Conservation (phyloP, 2,888 invertebrate species). For the Drosophila colorata region DNA sequence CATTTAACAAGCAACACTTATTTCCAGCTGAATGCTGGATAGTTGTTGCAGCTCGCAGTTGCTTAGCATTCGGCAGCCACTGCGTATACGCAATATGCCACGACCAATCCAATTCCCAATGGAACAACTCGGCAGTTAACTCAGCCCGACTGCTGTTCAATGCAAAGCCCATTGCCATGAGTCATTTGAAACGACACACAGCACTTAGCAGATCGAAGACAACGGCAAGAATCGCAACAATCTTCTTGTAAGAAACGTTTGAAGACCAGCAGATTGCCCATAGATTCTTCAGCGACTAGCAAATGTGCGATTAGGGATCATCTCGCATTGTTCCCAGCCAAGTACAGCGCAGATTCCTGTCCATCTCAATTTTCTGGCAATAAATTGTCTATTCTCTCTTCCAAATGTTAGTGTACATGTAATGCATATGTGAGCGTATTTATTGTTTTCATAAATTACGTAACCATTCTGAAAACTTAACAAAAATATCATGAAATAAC, state of each 20-base stretch:
- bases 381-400: constrained; percentile 36
- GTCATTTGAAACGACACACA: constrained; percentile 63
- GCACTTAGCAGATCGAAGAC: constrained; percentile 42
- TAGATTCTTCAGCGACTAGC: constrained; percentile 31
- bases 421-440: background rate
- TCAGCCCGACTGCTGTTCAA: constrained; percentile 33
- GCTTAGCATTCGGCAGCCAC: constrained; percentile 19
- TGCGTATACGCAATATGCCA: constrained; percentile 69
- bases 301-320: constrained; percentile 76
- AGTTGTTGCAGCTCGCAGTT: constrained; percentile 13
- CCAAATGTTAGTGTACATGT: constrained; percentile 1
- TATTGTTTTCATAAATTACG: background rate
- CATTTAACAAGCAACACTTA: constrained; percentile 39
- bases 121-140: constrained; percentile 20
- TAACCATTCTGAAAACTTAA: too few relatives aligned
- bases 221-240: constrained; percentile 30
- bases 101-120: constrained; percentile 35
- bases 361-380: constrained; percentile 22
- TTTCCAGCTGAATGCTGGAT: constrained; percentile 17
- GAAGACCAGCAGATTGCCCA: constrained; percentile 20
- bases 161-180: constrained; percentile 58
- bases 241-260: constrained; percentile 23
- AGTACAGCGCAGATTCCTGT: constrained; percentile 26
- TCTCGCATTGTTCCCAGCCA: constrained; percentile 41
- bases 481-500: too few relatives aligned